Conservation (phyloP, 2,888 invertebrate species). For the Ceraclea dissimilis region DNA sequence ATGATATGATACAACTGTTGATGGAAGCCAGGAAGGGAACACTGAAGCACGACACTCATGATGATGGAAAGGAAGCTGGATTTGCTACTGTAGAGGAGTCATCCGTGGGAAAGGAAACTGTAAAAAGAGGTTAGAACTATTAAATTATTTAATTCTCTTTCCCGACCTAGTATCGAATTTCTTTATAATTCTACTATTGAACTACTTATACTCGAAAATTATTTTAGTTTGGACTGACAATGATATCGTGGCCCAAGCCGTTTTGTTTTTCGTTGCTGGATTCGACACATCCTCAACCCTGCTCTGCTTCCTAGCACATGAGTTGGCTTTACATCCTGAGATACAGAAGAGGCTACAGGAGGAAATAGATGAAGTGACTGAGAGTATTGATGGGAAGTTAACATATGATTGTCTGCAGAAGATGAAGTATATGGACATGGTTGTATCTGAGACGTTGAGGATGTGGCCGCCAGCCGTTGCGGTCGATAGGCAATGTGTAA, state of each 20-base stretch:
- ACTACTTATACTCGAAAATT: too few relatives aligned
- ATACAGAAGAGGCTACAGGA: slow-evolving; percentile 32
- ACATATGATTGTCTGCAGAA: slow-evolving; percentile 29
- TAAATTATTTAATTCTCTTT: slow-evolving; percentile 23
- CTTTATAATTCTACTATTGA: too few relatives aligned
- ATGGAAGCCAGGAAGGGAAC: slow-evolving; percentile 41
- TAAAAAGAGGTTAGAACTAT: slow-evolving; percentile 2
- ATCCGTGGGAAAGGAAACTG: slow-evolving; percentile 31
- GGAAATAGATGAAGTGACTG: not conserved
- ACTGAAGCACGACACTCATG: slow-evolving; percentile 28
- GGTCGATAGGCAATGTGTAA: slow-evolving; percentile 44
- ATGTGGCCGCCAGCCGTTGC: slow-evolving; percentile 40
- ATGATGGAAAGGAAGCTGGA: slow-evolving; percentile 33
- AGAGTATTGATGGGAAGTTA: not conserved
- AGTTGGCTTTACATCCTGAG: slow-evolving; percentile 33
- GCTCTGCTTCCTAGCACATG: slow-evolving; percentile 32
- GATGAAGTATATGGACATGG: slow-evolving; percentile 32
- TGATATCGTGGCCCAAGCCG: slow-evolving; percentile 33
- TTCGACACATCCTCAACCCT: slow-evolving; percentile 34
- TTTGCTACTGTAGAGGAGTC: slow-evolving; percentile 41
- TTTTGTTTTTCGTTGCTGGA: slow-evolving; percentile 35
- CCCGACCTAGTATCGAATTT: not conserved
- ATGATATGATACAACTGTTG: slow-evolving; percentile 49
- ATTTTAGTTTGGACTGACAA: slow-evolving; percentile 30
- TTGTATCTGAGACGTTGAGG: slow-evolving; percentile 44